phyloP scores from a whole-genome alignment of 2,797 vertebrate genomes.

The Clarias laeviceps region DNA sequence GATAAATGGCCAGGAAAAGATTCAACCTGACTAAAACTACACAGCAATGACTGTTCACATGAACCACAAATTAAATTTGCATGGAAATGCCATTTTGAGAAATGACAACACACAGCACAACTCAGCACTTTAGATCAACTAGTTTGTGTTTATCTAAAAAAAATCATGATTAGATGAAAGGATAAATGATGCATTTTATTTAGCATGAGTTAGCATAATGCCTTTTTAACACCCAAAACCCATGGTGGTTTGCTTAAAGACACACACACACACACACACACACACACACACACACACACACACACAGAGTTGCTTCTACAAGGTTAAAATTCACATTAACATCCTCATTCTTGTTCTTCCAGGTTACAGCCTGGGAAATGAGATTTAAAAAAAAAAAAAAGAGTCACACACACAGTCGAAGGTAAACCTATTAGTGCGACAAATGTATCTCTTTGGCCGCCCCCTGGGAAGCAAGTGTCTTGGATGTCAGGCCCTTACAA shows the following conservation, averaged over 20 bases:
- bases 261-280: constrained; percentile 32
- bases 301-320: constrained; percentile 45
- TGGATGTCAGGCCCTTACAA: constrained; percentile 70
- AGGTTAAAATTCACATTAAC: constrained; percentile 60
- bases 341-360: constrained; percentile 57
- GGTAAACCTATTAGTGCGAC: constrained; percentile 75
- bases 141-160: not conserved
- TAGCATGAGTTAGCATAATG: not conserved
- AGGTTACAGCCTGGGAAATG: constrained; percentile 56
- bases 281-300: constrained; percentile 34
- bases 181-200: not conserved
- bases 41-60: not conserved
- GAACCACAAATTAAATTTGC: not conserved
- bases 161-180: constrained; percentile 4
- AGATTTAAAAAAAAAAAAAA: constrained; percentile 42
- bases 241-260: not conserved
- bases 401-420: constrained; percentile 62
- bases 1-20: not conserved
- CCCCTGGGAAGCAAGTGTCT: constrained; percentile 62
- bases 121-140: not conserved
- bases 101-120: not conserved
- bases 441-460: constrained; percentile 68
- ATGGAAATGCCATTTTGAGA: not conserved
- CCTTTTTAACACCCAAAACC: not conserved
- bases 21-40: not conserved